These are phyloP conservation scores for Eilema depressum DNA, from an alignment of 2,888 invertebrate genomes.

Conservation along the genomic window DNA sequence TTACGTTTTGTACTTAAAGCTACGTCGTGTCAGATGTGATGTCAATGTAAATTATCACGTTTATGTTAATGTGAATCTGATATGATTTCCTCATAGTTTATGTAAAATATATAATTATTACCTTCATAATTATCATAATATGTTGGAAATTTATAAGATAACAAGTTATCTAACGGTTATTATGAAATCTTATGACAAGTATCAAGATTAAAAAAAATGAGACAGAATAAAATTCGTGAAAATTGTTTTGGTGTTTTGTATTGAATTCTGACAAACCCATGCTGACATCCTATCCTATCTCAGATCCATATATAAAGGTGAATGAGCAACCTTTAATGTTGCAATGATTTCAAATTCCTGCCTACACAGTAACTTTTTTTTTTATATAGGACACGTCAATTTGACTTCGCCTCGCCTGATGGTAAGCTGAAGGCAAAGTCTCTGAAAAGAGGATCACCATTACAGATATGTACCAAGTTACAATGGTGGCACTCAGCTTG, in stretches of 20 bases:
- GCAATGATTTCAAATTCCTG: too few relatives aligned
- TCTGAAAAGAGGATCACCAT: too few relatives aligned
- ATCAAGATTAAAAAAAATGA: constrained; percentile 77
- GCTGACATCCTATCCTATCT: not conserved
- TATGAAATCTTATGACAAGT: constrained; percentile 84
- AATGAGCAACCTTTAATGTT: too few relatives aligned
- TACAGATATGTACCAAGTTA: too few relatives aligned
- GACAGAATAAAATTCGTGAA: constrained; percentile 80
- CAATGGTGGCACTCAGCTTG: too few relatives aligned
- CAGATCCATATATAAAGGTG: too few relatives aligned
- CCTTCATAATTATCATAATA: constrained; percentile 62
- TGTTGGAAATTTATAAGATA: constrained; percentile 73
- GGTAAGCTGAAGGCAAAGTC: too few relatives aligned
- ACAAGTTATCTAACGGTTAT: constrained; percentile 81
- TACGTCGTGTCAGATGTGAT: constrained; percentile 9
- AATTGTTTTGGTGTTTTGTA: constrained; percentile 25
- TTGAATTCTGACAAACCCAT: not conserved
- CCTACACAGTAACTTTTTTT: too few relatives aligned
- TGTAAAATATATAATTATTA: constrained; percentile 56
- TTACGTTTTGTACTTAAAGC: not conserved
- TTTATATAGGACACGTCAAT: too few relatives aligned
- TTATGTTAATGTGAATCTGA: constrained; percentile 43
- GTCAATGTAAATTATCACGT: constrained; percentile 17
- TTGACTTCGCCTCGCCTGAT: too few relatives aligned
- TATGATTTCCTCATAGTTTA: constrained; percentile 51